A percentile compares a stretch with the other conserved stretches of the same genome.
Evolutionary conservation across 2,113 vertebrate species (phyloP).

Genomic region (Passer domesticus): DNA sequence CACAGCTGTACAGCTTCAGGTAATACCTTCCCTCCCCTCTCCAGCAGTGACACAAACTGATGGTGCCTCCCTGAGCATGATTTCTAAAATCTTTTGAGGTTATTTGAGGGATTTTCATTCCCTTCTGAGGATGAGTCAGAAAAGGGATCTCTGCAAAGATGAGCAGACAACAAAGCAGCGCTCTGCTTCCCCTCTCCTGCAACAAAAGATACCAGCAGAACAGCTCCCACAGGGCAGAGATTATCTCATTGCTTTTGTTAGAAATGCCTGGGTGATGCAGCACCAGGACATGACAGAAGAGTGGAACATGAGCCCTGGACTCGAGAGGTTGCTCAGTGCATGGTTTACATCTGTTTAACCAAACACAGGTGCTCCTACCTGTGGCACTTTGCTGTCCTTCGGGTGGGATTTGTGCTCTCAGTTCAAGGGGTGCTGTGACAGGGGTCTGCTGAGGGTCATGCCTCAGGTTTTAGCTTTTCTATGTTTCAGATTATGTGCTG

Average conservation of each 20-base stretch:
- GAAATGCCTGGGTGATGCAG: background rate
- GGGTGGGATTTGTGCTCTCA: background rate
- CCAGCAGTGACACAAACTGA: background rate
- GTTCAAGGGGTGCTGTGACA: background rate
- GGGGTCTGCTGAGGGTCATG: too few relatives aligned
- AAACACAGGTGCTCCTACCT: background rate
- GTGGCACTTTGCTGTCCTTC: background rate
- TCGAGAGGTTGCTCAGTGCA: fast-evolving
- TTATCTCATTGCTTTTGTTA: background rate
- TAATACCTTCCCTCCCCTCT: background rate
- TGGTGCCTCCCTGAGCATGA: background rate
- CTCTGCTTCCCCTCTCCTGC: background rate
- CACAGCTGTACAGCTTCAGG: background rate
- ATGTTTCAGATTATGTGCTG: background rate
- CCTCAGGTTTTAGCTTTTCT: background rate
- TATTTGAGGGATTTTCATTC: background rate
- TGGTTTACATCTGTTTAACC: background rate
- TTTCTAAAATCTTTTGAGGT: background rate
- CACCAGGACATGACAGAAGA: background rate
- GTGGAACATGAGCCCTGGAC: background rate
- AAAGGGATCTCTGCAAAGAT: background rate
- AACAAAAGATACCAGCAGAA: background rate
- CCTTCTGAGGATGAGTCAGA: background rate
- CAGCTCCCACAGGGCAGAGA: background rate
- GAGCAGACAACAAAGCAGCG: fast-evolving